These are phyloP conservation scores for Eulacestoma nigropectus DNA, from an alignment of 2,113 vertebrate genomes.

Conservation along the genomic window DNA sequence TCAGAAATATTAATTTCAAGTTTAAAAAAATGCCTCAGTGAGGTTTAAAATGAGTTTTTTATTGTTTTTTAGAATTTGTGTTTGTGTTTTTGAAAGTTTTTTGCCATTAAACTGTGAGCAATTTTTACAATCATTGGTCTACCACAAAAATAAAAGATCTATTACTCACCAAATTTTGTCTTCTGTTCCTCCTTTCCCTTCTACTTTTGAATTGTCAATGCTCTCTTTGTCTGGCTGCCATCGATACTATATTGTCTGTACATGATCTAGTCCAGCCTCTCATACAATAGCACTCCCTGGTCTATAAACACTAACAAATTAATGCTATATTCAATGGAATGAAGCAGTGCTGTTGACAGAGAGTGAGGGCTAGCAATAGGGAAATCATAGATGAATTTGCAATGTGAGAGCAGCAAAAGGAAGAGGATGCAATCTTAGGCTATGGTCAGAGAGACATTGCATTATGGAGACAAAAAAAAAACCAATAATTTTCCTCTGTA, in stretches of 20 bases:
- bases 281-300: not conserved
- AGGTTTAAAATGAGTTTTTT: not conserved
- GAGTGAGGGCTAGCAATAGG: not conserved
- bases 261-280: not conserved
- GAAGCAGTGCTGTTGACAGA: not conserved
- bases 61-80: not conserved
- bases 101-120: not conserved
- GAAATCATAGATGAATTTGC: not conserved
- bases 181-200: not conserved
- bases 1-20: not conserved
- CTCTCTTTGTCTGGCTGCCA: not conserved
- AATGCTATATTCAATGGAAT: not conserved
- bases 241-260: not conserved
- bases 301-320: constrained; percentile 38
- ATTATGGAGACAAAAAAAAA: not conserved
- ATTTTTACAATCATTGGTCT: not conserved
- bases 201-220: not conserved
- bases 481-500: not conserved
- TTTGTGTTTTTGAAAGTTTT: not conserved
- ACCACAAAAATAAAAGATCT: not conserved
- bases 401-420: not conserved
- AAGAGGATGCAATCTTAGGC: not conserved
- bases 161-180: not conserved
- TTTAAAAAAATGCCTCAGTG: not conserved
- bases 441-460: not conserved